Percentiles rank a stretch among this genome's conserved stretches.
Evolutionary conservation across 2,113 vertebrate genomes (phyloP).

Genomic region (Amazona guildingii): DNA sequence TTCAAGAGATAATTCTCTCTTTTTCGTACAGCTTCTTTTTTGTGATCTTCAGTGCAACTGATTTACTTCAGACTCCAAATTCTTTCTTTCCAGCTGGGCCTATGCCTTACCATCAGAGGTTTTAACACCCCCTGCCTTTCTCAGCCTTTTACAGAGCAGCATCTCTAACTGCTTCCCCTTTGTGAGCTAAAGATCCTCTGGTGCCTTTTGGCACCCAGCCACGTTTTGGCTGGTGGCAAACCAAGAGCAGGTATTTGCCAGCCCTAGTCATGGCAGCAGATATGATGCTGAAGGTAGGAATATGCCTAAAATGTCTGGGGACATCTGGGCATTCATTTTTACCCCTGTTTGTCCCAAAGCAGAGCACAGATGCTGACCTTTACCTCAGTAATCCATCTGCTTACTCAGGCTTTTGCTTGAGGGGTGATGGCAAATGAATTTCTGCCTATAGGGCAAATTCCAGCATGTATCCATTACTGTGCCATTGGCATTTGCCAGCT

Average conservation of each 20-base stretch:
- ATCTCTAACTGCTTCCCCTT: neutral
- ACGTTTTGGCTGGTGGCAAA: neutral
- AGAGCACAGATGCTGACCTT: slow-evolving; percentile 60
- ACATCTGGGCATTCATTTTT: neutral
- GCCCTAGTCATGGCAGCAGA: neutral
- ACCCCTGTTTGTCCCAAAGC: neutral
- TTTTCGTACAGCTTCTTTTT: neutral
- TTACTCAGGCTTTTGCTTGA: slow-evolving; percentile 52
- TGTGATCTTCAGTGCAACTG: neutral
- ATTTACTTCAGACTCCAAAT: neutral
- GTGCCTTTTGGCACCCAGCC: neutral
- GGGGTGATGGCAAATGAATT: slow-evolving; percentile 26
- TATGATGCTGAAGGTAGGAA: neutral
- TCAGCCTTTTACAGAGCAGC: neutral
- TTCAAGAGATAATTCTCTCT: neutral
- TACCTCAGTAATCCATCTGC: slow-evolving; percentile 36
- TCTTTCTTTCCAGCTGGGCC: neutral
- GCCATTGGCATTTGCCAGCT: slow-evolving; percentile 49
- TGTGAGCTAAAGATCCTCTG: neutral
- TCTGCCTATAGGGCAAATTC: slow-evolving; percentile 48
- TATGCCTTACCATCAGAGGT: neutral
- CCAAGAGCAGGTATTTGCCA: neutral
- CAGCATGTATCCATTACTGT: slow-evolving; percentile 25
- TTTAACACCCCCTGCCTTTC: neutral
- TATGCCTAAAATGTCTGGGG: neutral